Evolutionary conservation across 2,797 vertebrate genomes (phyloP), one percentile per base, ranked within the genome.

Genomic region (Phoeniculus purpureus): DNA sequence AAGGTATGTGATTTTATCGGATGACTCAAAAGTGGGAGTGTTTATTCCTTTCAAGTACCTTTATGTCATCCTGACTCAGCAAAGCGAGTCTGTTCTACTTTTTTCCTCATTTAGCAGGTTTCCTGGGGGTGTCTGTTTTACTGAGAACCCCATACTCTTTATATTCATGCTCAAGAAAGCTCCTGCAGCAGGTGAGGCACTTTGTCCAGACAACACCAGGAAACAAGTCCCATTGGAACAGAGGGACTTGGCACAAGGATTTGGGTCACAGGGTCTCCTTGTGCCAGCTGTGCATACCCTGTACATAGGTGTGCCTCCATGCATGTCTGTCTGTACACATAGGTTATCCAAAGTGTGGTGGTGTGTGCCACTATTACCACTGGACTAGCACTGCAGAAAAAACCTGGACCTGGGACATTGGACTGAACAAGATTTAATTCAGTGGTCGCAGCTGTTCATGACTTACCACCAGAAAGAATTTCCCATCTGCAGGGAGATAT

Each of bases 261-360:
- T 83, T 68, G 54, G 32, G 43, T 21, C 0, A 0, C 5, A 3
- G 45, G 64, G 7, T n/a, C 26, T 62, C 25, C 40, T 58, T 59
- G 65, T 1, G 2, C 22, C 20, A 18, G 65, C 0, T 0, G 15
- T 32, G 31, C 15, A 12, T 52, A 20, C 10, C 23, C 45, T 61
- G 9, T 55, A 19, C 8, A 1, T 13, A 27, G 15, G 13, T 55
- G n/a, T 61, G 31, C 60, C 7, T 85, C 50, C 26, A 15, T 1
- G 2, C 0, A 0, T 22, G 22, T n/a, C 56, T 66, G 20, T 70
- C 52, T 0, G 0, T 2, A 4, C 27, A 21, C 1, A 2, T 0
- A 3, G 26, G 25, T 52, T 76, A 73, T 59, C 23, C 61, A 29
- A 8, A 16, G 12, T 0, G 0, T 62, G 32, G 26, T 26, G 12